phyloP scores from a whole-genome alignment of 1,140 invertebrate species.

The Papilio polytes region DNA sequence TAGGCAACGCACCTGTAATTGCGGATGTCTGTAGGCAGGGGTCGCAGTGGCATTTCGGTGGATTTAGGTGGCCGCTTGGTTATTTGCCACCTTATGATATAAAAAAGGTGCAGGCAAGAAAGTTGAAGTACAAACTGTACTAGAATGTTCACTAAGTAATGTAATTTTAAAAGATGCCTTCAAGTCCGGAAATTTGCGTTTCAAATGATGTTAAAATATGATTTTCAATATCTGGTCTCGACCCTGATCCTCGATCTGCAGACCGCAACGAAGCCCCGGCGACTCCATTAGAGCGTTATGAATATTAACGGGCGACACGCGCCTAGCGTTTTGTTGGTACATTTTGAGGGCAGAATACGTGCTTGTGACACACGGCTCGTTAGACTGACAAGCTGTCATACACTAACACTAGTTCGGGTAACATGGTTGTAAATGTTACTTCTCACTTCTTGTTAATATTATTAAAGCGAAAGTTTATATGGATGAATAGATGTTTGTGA shows the following conservation, averaged over 20 bases:
- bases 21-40: too few relatives aligned
- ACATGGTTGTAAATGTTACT: too few relatives aligned
- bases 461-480: too few relatives aligned
- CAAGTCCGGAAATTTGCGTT: not conserved
- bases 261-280: not conserved
- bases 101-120: not conserved
- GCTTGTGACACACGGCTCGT: constrained; percentile 11
- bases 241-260: not conserved
- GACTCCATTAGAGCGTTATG: constrained; percentile 35
- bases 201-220: not conserved
- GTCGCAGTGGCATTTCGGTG: too few relatives aligned
- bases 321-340: constrained; percentile 27
- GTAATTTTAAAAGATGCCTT: too few relatives aligned
- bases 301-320: constrained; percentile 30
- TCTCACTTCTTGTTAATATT: too few relatives aligned
- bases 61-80: too few relatives aligned
- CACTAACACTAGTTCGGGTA: not conserved
- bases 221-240: not conserved
- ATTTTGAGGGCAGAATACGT: constrained; percentile 25
- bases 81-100: too few relatives aligned
- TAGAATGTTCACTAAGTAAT: too few relatives aligned
- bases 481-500: too few relatives aligned
- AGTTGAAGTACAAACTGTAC: too few relatives aligned
- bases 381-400: not conserved
- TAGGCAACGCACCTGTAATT: too few relatives aligned